These are phyloP conservation scores for Drosophila diplacantha DNA, from an alignment of 2,888 invertebrate genomes.

Conservation along the genomic window DNA sequence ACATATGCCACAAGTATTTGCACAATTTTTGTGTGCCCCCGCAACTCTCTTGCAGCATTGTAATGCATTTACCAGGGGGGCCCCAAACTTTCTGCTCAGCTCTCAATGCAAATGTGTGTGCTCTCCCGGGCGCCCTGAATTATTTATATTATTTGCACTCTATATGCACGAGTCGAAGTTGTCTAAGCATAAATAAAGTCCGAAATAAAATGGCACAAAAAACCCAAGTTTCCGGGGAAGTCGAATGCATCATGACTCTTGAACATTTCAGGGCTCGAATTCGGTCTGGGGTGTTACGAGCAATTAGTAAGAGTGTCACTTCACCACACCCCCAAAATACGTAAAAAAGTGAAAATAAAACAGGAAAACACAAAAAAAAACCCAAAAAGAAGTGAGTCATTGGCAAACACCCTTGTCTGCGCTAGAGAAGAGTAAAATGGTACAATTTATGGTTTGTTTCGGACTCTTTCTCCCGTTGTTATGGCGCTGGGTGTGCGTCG, in stretches of 20 bases:
- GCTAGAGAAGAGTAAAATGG: slow-evolving; percentile 24
- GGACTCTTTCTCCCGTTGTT: slow-evolving; percentile 31
- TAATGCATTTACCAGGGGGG: slow-evolving; percentile 64
- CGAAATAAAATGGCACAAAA: slow-evolving; percentile 20
- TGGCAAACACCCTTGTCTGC: slow-evolving; percentile 34
- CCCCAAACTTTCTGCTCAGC: slow-evolving; percentile 29
- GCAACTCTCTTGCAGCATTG: slow-evolving; percentile 43
- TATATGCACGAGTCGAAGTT: slow-evolving; percentile 54
- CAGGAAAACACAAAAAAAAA: background rate
- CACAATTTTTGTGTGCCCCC: slow-evolving; percentile 39
- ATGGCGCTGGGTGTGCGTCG: slow-evolving; percentile 47
- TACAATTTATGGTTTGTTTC: slow-evolving; percentile 59
- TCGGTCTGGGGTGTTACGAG: slow-evolving; percentile 12
- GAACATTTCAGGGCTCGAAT: slow-evolving; percentile 52
- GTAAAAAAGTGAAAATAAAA: slow-evolving; percentile 9
- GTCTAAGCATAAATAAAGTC: slow-evolving; percentile 28
- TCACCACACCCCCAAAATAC: slow-evolving; percentile 35
- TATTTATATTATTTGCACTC: slow-evolving; percentile 71
- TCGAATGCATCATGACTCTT: slow-evolving; percentile 62
- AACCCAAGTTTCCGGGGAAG: slow-evolving; percentile 12
- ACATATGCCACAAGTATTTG: slow-evolving; percentile 52
- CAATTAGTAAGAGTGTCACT: slow-evolving; percentile 65
- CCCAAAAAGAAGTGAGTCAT: slow-evolving; percentile 32
- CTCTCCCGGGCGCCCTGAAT: slow-evolving; percentile 61
- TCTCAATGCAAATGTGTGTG: slow-evolving; percentile 67